A percentile compares a stretch with the other conserved stretches of the same genome.
phyloP scores from a whole-genome alignment of 2,888 invertebrate species.

The Adela reaumurella region DNA sequence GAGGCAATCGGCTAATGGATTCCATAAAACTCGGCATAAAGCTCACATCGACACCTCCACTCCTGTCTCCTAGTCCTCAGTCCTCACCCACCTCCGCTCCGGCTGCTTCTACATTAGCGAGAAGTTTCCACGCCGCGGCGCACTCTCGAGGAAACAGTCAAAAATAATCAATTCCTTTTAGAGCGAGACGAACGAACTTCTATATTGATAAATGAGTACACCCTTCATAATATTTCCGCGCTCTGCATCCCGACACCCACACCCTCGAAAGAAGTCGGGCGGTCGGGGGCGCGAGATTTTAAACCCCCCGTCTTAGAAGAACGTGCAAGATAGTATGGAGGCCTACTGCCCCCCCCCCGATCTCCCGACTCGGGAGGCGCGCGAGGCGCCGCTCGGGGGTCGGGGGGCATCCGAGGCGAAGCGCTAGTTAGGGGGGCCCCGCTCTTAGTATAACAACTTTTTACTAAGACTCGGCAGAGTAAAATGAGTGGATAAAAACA shows the following conservation, averaged over 20 bases:
- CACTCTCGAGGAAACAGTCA: conserved; percentile 18
- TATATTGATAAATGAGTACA: conserved; percentile 56
- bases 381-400: conserved; percentile 2
- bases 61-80: no score
- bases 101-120: no score
- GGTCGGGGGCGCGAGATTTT: conserved; percentile 1
- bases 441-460: conserved; percentile 32
- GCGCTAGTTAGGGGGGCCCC: conserved; percentile 2
- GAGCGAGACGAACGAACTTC: conserved; percentile 51
- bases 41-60: no score
- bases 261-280: conserved; percentile 3
- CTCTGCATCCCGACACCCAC: conserved; percentile 17
- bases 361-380: no score
- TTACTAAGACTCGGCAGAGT: conserved; percentile 49
- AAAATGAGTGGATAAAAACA: conserved; percentile 52
- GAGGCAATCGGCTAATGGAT: no score
- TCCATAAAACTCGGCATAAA: no score
- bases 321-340: conserved; percentile 52
- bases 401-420: conserved; percentile 30
- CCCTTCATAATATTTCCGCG: conserved; percentile 52
- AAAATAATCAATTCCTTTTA: conserved; percentile 52
- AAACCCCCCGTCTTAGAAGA: conserved; percentile 16
- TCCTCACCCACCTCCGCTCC: no score
- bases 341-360: no score
- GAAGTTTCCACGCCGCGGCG: background rate